These are phyloP conservation scores for Drosophila willistoni DNA, from an alignment of 1,140 invertebrate genomes.

Conservation along the genomic window DNA sequence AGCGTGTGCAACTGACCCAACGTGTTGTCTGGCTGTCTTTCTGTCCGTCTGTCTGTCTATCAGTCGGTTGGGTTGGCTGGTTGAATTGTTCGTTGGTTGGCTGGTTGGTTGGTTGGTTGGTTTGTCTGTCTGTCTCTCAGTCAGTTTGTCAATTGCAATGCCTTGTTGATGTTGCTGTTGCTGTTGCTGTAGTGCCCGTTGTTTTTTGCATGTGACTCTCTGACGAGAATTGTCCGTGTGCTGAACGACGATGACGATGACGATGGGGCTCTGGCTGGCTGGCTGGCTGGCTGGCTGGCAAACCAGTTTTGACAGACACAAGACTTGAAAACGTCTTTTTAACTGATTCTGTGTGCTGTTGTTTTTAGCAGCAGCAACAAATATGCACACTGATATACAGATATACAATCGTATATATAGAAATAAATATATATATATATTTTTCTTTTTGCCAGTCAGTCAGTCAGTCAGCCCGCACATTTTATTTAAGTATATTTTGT, in stretches of 20 bases:
- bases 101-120: slow-evolving; percentile 26
- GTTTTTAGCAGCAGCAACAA: slow-evolving; percentile 63
- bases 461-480: slow-evolving; percentile 65
- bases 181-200: slow-evolving; percentile 39
- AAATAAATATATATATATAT: slow-evolving; percentile 37
- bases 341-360: slow-evolving; percentile 71
- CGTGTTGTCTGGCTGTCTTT: slow-evolving; percentile 58
- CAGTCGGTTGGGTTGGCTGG: slow-evolving; percentile 15
- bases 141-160: slow-evolving; percentile 79
- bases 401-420: slow-evolving; percentile 28
- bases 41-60: slow-evolving; percentile 42
- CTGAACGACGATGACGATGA: slow-evolving; percentile 29
- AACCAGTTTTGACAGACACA: slow-evolving; percentile 80
- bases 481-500: slow-evolving; percentile 77
- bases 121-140: slow-evolving; percentile 47
- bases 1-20: slow-evolving; percentile 74
- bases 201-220: slow-evolving; percentile 65
- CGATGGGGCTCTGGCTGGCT: slow-evolving; percentile 9
- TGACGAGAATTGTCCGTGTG: slow-evolving; percentile 73
- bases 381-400: slow-evolving; percentile 56
- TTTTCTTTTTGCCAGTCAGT: slow-evolving; percentile 46
- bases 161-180: slow-evolving; percentile 53
- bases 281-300: slow-evolving; percentile 35
- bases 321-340: slow-evolving; percentile 80
- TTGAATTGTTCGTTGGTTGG: slow-evolving; percentile 30